Evolutionary conservation across 2,888 invertebrate species (phyloP).

Genomic region (Vesta saturnalis): DNA sequence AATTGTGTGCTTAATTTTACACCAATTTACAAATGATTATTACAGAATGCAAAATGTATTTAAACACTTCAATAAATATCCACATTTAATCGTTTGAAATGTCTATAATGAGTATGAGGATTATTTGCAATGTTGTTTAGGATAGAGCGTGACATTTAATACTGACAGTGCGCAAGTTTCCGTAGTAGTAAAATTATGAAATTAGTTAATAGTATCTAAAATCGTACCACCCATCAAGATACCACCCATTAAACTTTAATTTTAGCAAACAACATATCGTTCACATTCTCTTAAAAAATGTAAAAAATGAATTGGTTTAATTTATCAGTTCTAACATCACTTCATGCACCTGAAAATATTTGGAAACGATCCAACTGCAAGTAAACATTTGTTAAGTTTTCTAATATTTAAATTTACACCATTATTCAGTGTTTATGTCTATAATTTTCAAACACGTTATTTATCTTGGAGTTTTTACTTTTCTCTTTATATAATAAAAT

Average conservation of each 20-base stretch:
- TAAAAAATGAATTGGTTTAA: constrained; percentile 21
- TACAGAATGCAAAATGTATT: too few species aligned
- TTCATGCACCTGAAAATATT: constrained; percentile 19
- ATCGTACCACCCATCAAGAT: not conserved
- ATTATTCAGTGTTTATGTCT: constrained; percentile 9
- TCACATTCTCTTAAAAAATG: constrained; percentile 17
- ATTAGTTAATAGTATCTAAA: not conserved
- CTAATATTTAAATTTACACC: constrained; percentile 15
- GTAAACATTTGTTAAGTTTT: constrained; percentile 25
- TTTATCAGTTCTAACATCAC: constrained; percentile 18
- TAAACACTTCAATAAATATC: not conserved
- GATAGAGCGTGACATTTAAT: too few species aligned
- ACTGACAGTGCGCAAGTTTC: not conserved
- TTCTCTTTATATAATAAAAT: too few species aligned
- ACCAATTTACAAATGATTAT: too few species aligned
- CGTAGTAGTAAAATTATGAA: not conserved
- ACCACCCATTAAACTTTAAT: constrained; percentile 18
- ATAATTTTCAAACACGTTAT: not conserved
- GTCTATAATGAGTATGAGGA: not conserved
- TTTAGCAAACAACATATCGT: constrained; percentile 22
- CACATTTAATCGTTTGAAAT: not conserved
- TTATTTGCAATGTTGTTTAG: not conserved
- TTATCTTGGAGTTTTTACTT: not conserved
- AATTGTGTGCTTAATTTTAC: too few species aligned
- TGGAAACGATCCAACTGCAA: constrained; percentile 16